Evolutionary conservation across 2,888 invertebrate genomes (phyloP).

Genomic region (Octonoba sinensis): DNA sequence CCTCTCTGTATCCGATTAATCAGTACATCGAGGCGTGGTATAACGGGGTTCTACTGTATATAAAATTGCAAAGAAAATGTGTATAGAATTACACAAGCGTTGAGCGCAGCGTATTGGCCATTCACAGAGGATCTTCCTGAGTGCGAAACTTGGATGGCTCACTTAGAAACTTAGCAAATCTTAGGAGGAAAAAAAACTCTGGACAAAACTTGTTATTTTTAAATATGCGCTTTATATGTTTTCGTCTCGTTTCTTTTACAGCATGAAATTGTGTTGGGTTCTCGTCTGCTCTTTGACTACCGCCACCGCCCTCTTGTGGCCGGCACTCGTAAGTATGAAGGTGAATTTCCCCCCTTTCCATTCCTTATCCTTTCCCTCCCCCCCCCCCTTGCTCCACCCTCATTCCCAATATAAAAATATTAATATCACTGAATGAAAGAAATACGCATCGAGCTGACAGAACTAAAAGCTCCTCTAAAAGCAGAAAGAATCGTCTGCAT

Average conservation of each 20-base stretch:
- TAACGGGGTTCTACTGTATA: too few species aligned
- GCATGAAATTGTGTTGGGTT: slow-evolving; percentile 23
- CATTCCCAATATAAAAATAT: not conserved
- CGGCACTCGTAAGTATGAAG: slow-evolving; percentile 28
- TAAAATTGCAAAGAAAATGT: too few species aligned
- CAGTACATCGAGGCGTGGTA: too few species aligned
- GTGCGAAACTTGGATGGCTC: too few species aligned
- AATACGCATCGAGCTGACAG: not conserved
- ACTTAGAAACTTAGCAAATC: too few species aligned
- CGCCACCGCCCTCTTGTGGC: slow-evolving; percentile 37
- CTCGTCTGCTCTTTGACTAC: slow-evolving; percentile 21
- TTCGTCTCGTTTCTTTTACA: not conserved
- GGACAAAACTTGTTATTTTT: too few species aligned
- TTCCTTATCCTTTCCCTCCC: not conserved
- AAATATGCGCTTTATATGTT: too few species aligned
- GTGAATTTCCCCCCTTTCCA: not conserved
- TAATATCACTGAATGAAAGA: not conserved
- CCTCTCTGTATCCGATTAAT: too few species aligned
- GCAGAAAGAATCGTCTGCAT: not conserved
- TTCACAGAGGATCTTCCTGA: too few species aligned
- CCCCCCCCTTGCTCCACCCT: not conserved
- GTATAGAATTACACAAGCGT: too few species aligned
- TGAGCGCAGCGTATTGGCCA: too few species aligned
- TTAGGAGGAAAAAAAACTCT: too few species aligned
- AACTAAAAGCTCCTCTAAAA: not conserved